Percentiles rank a stretch among this genome's conserved stretches.
Conservation (phyloP, 2,888 invertebrate species). For the Parasteatoda lunata region DNA sequence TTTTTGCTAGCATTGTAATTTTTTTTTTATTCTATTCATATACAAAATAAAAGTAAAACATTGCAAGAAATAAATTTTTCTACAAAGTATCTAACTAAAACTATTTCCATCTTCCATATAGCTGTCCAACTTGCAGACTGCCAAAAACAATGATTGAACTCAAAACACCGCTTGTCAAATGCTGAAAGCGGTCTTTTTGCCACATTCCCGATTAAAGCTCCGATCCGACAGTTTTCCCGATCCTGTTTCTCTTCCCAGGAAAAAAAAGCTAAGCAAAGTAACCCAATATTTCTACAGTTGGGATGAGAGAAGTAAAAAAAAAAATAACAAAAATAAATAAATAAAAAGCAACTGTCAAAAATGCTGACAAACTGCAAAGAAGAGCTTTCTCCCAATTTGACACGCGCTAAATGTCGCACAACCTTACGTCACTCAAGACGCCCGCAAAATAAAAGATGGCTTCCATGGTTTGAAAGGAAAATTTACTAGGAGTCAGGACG, state of each 20-base stretch:
- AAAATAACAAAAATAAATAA: constrained; percentile 7
- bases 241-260: constrained; percentile 10
- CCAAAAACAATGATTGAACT: neutral
- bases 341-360: constrained; percentile 34
- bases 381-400: constrained; percentile 54
- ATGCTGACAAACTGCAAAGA: constrained; percentile 61
- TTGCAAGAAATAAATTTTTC: too few relatives aligned
- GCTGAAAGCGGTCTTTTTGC: neutral
- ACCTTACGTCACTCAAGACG: constrained; percentile 36
- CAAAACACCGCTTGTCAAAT: neutral
- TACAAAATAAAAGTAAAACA: too few relatives aligned
- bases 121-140: neutral
- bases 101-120: neutral
- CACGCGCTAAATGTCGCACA: constrained; percentile 59
- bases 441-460: constrained; percentile 6
- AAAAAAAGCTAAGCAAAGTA: constrained; percentile 24
- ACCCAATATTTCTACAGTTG: constrained; percentile 30
- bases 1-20: too few relatives aligned
- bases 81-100: too few relatives aligned
- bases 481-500: neutral
- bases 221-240: constrained; percentile 8
- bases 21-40: too few relatives aligned
- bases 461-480: neutral
- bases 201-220: neutral
- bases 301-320: neutral